These are phyloP conservation scores for Spea hammondii DNA, from an alignment of 2,797 vertebrate species.

Conservation along the genomic window DNA sequence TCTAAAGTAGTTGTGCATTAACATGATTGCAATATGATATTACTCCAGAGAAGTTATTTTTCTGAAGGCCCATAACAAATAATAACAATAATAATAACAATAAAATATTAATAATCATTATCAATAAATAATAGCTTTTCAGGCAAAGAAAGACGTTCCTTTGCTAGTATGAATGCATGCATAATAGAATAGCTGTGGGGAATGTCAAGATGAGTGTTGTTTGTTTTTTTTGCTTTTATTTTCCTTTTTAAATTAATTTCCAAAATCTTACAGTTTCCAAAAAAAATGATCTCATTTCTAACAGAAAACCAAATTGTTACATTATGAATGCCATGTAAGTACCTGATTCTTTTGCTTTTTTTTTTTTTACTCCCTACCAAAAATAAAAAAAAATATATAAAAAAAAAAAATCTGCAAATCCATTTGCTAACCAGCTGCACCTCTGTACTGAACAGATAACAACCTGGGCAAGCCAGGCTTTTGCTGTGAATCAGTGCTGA, in stretches of 20 bases:
- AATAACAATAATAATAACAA: slow-evolving; percentile 50
- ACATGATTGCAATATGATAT: slow-evolving; percentile 34
- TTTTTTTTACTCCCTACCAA: slow-evolving; percentile 84
- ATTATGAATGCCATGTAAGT: slow-evolving; percentile 93
- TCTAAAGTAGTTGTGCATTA: slow-evolving; percentile 39
- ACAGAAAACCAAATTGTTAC: slow-evolving; percentile 83
- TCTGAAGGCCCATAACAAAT: slow-evolving; percentile 45
- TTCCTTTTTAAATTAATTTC: slow-evolving; percentile 85
- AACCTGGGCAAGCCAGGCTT: slow-evolving; percentile 95
- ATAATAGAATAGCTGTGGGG: slow-evolving; percentile 83
- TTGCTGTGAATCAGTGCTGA: slow-evolving; percentile 96
- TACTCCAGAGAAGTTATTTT: slow-evolving; percentile 35
- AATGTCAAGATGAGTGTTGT: slow-evolving; percentile 88
- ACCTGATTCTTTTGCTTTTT: slow-evolving; percentile 96
- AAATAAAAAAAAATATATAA: slow-evolving; percentile 69
- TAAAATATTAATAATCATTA: slow-evolving; percentile 52
- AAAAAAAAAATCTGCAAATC: slow-evolving; percentile 99
- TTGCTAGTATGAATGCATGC: slow-evolving; percentile 76
- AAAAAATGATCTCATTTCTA: slow-evolving; percentile 84
- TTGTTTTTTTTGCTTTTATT: slow-evolving; percentile 76
- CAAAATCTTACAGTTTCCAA: slow-evolving; percentile 82
- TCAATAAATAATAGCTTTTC: slow-evolving; percentile 53
- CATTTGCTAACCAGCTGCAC: slow-evolving; percentile 99
- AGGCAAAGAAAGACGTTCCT: slow-evolving; percentile 57
- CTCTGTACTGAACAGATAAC: slow-evolving; percentile 99